phyloP scores from a whole-genome alignment of 2,888 invertebrate species.

The Temnothorax rugatulus region DNA sequence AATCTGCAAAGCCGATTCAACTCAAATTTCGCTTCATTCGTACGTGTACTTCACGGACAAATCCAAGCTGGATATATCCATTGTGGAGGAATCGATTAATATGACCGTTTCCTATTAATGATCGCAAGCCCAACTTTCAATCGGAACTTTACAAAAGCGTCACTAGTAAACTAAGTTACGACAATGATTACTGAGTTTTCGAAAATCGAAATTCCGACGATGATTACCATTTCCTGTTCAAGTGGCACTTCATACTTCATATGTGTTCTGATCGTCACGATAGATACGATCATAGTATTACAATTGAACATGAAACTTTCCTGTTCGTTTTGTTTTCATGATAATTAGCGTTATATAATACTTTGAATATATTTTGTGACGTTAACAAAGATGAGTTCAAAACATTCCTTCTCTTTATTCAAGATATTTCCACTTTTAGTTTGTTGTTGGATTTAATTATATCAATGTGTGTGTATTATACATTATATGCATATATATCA shows the following conservation, averaged over 20 bases:
- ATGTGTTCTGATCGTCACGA: neutral
- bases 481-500: neutral
- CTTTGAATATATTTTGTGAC: neutral
- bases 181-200: conserved; percentile 13
- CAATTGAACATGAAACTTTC: neutral
- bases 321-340: neutral
- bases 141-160: conserved; percentile 10
- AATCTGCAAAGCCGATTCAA: conserved; percentile 36
- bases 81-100: conserved; percentile 12
- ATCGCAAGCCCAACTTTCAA: conserved; percentile 15
- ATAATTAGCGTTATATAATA: neutral
- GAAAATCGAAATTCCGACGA: neutral
- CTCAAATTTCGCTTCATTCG: conserved; percentile 15
- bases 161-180: neutral
- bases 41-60: neutral
- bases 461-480: neutral
- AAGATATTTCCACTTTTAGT: neutral
- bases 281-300: neutral
- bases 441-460: neutral
- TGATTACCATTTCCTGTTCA: neutral
- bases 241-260: neutral
- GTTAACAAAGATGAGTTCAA: neutral
- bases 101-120: conserved; percentile 35
- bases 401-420: neutral
- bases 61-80: conserved; percentile 12